Base-by-base conservation (phyloP, 2,113 vertebrate genomes). In the Chamaetylas fuelleborni region DNA sequence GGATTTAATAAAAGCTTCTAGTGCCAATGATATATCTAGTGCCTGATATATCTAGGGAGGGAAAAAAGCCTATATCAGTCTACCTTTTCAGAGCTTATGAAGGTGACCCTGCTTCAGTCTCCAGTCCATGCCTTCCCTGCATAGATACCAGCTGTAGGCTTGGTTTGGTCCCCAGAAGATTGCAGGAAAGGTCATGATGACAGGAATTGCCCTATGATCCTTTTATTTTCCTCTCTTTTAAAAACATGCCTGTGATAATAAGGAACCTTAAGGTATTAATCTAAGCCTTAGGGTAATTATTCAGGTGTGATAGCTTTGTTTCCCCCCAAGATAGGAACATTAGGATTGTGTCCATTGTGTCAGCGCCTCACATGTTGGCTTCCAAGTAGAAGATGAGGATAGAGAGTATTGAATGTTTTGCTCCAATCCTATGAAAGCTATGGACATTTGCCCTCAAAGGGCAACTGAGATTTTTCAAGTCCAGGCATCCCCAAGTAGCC, bases 261-360 rank as follows among this genome's bases (percentile, higher is more conserved):
- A 65, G 33, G 19, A 80, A 45, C 14, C 15, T 69, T 42, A 53
- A 80, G 22, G 31, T 38, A 79, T 66, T 42, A 86, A 60, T 79
- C 29, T 65, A 51, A 20, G 40, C 34, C 7, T 65, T 36, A 66
- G 62, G 1, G 31, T 36, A 50, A 29, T 14, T 61, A 74, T 58
- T 19, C 24, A 60, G 38, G 31, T 40, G 22, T 26, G 14, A 6
- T 17, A 50, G 12, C 23, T 84, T 61, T 77, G 42, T 42, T 84
- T 91, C 5, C 58, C 5, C 28, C 28, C 34, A 38, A 10, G 29
- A 22, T 50, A 62, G 0, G 0, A 74, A 36, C 25, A 24, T 3
- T 40, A 31, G 31, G 36, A 22, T 42, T 62, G 15, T 90, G 50
- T 64, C 38, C 62, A 50, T 23, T 71, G 19, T 71, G 24, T 79